Evolutionary conservation across 2,797 vertebrate species (phyloP).

Genomic region (Calcarius lapponicus): DNA sequence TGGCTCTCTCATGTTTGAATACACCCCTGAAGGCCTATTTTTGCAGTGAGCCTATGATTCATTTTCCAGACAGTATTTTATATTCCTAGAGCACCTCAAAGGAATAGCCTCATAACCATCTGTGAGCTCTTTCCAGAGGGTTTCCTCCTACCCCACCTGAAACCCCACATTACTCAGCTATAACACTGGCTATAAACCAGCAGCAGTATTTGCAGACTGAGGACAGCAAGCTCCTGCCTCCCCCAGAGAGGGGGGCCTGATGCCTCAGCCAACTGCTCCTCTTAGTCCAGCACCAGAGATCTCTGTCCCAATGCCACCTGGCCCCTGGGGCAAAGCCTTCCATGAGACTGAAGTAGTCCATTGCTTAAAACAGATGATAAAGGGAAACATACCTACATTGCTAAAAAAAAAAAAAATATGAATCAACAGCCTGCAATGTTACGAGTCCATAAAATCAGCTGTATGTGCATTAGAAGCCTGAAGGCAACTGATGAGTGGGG

Average conservation of each 20-base stretch:
- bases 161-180: neutral
- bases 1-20: neutral
- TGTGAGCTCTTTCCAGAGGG: neutral
- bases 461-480: neutral
- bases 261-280: neutral
- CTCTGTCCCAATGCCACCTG: neutral
- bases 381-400: neutral
- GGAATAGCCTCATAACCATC: neutral
- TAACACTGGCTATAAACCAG: neutral
- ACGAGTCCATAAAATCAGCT: neutral
- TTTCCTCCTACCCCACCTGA: neutral
- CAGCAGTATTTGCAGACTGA: neutral
- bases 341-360: neutral
- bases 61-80: neutral
- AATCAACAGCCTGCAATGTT: neutral
- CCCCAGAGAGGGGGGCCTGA: neutral
- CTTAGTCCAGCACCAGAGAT: neutral
- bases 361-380: neutral
- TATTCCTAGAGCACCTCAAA: neutral
- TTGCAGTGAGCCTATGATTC: neutral
- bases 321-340: rapidly evolving
- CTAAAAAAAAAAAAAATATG: neutral
- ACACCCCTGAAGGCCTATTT: neutral
- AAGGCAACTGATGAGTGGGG: neutral
- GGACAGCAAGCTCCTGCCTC: neutral